Conservation (phyloP, 2,797 vertebrate species). For the Siniperca undulata region DNA sequence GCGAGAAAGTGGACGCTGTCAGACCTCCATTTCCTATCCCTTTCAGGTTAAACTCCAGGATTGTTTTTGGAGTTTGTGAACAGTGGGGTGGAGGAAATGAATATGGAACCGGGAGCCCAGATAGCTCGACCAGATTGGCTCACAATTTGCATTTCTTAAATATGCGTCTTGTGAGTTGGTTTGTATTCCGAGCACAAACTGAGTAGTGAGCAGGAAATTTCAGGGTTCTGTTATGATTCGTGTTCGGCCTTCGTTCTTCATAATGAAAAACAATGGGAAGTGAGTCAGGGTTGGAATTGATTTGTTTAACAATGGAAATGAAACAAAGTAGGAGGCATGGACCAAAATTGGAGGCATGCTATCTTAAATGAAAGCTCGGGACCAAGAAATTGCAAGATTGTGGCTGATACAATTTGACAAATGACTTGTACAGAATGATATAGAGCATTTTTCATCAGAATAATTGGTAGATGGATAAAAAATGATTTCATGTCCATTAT, state of each 20-base stretch:
- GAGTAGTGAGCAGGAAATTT: conserved; percentile 81
- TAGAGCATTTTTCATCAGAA: conserved; percentile 65
- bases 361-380: conserved; percentile 75
- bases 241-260: conserved; percentile 78
- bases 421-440: conserved; percentile 73
- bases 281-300: conserved; percentile 83
- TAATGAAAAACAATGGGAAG: conserved; percentile 85
- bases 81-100: conserved; percentile 79
- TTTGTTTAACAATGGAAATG: conserved; percentile 86
- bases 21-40: conserved; percentile 74
- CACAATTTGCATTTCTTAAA: conserved; percentile 84
- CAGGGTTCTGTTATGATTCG: conserved; percentile 81
- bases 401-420: conserved; percentile 78
- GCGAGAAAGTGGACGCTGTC: conserved; percentile 64
- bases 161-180: conserved; percentile 74
- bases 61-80: conserved; percentile 73
- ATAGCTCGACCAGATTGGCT: conserved; percentile 76
- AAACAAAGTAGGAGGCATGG: conserved; percentile 81
- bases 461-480: conserved; percentile 69
- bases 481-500: conserved; percentile 57
- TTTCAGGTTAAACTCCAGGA: conserved; percentile 70
- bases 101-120: conserved; percentile 71
- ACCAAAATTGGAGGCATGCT: conserved; percentile 78
- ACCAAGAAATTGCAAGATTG: conserved; percentile 81
- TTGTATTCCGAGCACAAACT: conserved; percentile 82